These are phyloP conservation scores for Rhynchonycteris naso DNA, from an alignment of 2,797 vertebrate species.

Conservation along the genomic window DNA sequence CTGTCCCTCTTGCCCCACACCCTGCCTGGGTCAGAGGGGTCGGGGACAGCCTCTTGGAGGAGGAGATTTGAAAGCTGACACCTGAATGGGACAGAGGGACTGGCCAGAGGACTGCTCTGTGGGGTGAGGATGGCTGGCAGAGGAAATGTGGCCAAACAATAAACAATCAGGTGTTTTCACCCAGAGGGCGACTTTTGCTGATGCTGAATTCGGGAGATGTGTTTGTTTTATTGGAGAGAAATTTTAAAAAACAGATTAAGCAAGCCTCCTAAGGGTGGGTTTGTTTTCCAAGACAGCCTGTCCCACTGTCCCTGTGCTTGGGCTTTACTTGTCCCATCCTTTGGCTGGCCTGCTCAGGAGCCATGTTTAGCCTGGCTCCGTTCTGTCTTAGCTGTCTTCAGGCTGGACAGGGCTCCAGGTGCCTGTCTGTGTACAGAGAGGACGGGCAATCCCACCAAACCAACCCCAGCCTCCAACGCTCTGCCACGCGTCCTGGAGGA, in stretches of 20 bases:
- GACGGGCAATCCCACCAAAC: background rate
- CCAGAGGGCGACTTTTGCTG: background rate
- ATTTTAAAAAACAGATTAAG: background rate
- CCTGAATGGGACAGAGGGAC: background rate
- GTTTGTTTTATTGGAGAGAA: background rate
- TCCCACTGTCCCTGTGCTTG: background rate
- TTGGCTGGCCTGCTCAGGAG: background rate
- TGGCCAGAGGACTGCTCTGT: accelerated
- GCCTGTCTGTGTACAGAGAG: background rate
- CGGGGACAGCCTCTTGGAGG: background rate
- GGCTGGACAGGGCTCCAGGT: accelerated
- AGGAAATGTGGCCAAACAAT: background rate
- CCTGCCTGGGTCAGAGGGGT: background rate
- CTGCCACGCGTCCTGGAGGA: background rate
- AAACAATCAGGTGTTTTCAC: background rate
- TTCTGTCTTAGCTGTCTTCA: background rate
- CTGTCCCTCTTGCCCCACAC: background rate
- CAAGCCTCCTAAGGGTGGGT: background rate
- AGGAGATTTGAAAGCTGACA: background rate
- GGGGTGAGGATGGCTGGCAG: background rate
- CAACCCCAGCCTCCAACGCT: background rate
- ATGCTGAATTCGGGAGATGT: background rate
- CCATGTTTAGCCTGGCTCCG: accelerated
- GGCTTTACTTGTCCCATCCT: background rate
- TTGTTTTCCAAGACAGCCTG: background rate